Conservation (phyloP, 2,888 invertebrate genomes). For the Stegophylla sp. region DNA sequence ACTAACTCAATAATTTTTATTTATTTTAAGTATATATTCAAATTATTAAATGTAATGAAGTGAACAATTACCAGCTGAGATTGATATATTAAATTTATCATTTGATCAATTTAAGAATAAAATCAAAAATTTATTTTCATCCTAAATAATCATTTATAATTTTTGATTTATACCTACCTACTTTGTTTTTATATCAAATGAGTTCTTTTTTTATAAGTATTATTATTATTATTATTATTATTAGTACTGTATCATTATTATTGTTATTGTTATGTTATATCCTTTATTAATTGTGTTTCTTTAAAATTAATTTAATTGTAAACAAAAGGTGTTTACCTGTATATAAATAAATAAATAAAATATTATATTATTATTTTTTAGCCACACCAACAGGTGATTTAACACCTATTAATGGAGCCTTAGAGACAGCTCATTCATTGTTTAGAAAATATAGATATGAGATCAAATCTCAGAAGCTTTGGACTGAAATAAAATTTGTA, state of each 20-base stretch:
- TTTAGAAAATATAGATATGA: slow-evolving; percentile 96
- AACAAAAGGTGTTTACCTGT: background rate
- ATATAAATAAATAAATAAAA: background rate
- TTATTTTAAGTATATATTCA: background rate
- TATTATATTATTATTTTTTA: slow-evolving; percentile 41
- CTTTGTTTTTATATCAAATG: too few relatives aligned
- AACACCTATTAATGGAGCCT: slow-evolving; percentile 90
- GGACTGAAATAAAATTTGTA: slow-evolving; percentile 97
- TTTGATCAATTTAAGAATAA: too few relatives aligned
- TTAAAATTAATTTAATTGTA: too few relatives aligned
- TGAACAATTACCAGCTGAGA: too few relatives aligned
- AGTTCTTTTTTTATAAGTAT: slow-evolving; percentile 5
- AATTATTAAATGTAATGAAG: background rate
- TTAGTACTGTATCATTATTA: too few relatives aligned
- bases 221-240: slow-evolving; percentile 20
- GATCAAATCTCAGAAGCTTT: slow-evolving; percentile 91
- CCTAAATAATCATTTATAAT: too few relatives aligned
- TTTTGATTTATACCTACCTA: too few relatives aligned
- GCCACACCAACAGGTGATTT: slow-evolving; percentile 76
- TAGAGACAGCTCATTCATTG: slow-evolving; percentile 93
- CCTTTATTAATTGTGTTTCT: too few relatives aligned
- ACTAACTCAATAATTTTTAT: too few relatives aligned
- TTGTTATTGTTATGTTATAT: too few relatives aligned
- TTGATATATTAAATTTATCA: too few relatives aligned
- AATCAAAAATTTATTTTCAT: too few relatives aligned